These are phyloP conservation scores for Molossus molossus DNA, from an alignment of 2,797 vertebrate genomes.

Conservation along the genomic window DNA sequence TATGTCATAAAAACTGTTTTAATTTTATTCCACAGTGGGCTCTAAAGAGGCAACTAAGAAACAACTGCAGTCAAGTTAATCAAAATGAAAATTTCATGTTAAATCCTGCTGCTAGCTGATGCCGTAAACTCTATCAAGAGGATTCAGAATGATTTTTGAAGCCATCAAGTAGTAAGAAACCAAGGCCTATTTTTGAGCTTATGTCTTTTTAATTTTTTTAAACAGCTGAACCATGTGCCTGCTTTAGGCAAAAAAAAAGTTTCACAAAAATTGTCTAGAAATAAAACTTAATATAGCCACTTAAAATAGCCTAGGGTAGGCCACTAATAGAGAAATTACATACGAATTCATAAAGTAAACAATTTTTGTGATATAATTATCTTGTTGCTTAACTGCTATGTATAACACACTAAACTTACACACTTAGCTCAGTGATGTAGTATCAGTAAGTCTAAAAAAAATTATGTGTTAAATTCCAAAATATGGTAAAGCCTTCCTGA, in stretches of 20 bases:
- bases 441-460: constrained; percentile 47
- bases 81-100: constrained; percentile 77
- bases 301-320: constrained; percentile 68
- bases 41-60: constrained; percentile 73
- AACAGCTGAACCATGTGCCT: constrained; percentile 60
- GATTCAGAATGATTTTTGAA: constrained; percentile 67
- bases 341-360: constrained; percentile 70
- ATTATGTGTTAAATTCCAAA: constrained; percentile 41
- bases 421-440: constrained; percentile 48
- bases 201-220: constrained; percentile 20
- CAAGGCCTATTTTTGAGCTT: constrained; percentile 39
- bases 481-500: background rate
- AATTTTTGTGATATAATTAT: constrained; percentile 65
- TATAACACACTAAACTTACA: constrained; percentile 54
- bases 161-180: constrained; percentile 62
- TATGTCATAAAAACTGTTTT: constrained; percentile 79
- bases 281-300: constrained; percentile 74
- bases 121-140: constrained; percentile 66
- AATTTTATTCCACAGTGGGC: constrained; percentile 78
- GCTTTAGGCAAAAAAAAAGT: constrained; percentile 78
- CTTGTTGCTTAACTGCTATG: constrained; percentile 58
- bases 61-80: constrained; percentile 77
- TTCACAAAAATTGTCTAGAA: constrained; percentile 71
- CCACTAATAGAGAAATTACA: constrained; percentile 42
- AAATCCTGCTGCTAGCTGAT: constrained; percentile 63